These are phyloP conservation scores for Euplagia quadripunctaria DNA, from an alignment of 2,888 invertebrate genomes.

Conservation along the genomic window DNA sequence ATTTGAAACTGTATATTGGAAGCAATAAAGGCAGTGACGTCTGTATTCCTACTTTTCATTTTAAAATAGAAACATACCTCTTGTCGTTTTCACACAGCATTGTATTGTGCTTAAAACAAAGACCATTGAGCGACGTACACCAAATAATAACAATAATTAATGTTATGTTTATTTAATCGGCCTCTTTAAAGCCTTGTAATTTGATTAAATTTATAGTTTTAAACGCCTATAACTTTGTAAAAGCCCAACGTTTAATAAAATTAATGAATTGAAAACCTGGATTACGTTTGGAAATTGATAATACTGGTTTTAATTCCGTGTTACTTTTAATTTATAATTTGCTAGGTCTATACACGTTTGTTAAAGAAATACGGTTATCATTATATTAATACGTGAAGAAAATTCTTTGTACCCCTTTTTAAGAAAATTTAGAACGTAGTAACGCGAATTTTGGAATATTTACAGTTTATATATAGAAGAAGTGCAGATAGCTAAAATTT, in stretches of 20 bases:
- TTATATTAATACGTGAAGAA: no score
- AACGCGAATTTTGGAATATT: no score
- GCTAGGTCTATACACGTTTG: neutral
- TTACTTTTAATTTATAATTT: constrained; percentile 27
- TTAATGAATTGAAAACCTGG: constrained; percentile 46
- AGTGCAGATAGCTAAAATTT: no score
- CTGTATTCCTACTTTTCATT: no score
- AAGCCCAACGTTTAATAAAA: constrained; percentile 42
- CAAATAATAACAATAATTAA: constrained; percentile 8
- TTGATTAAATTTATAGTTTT: constrained; percentile 47
- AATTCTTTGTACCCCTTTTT: no score
- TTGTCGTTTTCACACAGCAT: neutral
- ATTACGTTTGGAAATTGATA: constrained; percentile 46
- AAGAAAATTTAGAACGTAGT: no score
- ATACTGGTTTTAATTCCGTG: constrained; percentile 23
- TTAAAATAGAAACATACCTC: neutral
- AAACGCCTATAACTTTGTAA: constrained; percentile 31
- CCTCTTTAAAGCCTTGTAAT: constrained; percentile 32
- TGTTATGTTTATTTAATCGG: neutral
- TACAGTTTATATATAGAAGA: no score
- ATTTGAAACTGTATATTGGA: neutral
- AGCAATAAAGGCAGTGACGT: neutral
- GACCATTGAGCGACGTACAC: neutral
- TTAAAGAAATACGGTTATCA: neutral
- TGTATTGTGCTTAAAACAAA: constrained; percentile 1